phyloP scores from a whole-genome alignment of 2,113 vertebrate genomes.

The Ellobius talpinus region DNA sequence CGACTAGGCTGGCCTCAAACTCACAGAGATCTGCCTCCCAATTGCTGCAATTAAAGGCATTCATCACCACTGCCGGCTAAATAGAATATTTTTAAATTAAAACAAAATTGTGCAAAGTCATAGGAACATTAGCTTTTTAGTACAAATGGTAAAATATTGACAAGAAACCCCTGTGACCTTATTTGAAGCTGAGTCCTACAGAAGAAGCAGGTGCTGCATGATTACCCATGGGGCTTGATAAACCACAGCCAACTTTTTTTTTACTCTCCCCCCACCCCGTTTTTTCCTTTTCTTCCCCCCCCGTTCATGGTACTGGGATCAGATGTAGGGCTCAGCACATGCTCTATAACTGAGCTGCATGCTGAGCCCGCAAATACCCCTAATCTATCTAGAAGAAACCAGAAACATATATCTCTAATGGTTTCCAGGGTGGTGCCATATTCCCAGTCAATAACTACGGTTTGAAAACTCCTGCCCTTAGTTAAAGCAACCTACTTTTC shows the following conservation, averaged over 20 bases:
- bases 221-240: not conserved
- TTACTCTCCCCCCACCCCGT: too few species aligned
- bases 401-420: not conserved
- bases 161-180: not conserved
- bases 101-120: not conserved
- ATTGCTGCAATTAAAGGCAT: too few species aligned
- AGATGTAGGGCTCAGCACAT: not conserved
- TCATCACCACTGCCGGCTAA: too few species aligned
- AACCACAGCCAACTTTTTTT: not conserved
- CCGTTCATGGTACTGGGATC: not conserved
- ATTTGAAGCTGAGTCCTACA: not conserved
- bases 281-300: too few species aligned
- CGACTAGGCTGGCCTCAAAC: too few species aligned
- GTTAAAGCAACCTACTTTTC: not conserved
- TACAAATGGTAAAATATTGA: not conserved
- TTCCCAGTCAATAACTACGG: not conserved
- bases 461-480: not conserved
- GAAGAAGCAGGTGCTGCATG: rapidly evolving
- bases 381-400: not conserved
- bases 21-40: too few species aligned
- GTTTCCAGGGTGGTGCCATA: not conserved
- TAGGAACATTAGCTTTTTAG: not conserved
- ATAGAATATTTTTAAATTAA: not conserved
- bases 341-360: not conserved
- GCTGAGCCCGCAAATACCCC: not conserved